Base-by-base conservation (phyloP, 2,888 invertebrate genomes). In the Clunio marinus region DNA sequence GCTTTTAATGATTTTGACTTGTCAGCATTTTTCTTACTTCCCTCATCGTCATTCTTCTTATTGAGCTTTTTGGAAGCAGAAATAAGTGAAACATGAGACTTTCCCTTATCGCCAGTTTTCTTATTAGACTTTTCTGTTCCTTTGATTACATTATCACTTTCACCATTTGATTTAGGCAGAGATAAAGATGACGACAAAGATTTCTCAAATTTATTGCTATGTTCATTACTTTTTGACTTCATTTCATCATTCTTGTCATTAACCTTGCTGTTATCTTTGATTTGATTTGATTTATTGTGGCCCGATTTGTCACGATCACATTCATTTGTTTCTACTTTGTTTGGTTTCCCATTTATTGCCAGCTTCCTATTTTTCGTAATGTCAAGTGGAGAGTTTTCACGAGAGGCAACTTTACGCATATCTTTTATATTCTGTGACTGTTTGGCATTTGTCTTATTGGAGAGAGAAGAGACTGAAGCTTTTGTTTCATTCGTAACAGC, bases 11-110 rank as follows among this genome's bases (percentile, higher is more conserved):
- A 46, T 46, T 65, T 65, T 10, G 45, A 27, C 28, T 65, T 65
- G 60, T 60, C 60, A 60, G 60, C 60, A 60, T 37, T 60, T 22
- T 24, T 60, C 25, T 41, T 60, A 15, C 20, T 32, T 5, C 58
- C 41, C 13, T 25, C 35, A 1, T 62, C 62, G 8, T 37, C 25
- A 45, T 4, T 62, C 25, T 37, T 45, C 37, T 45, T 62, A 17
- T 45, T 62, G 35, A 15, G 7, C 15, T 45, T 62, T 22, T 41
- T 45, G 13, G 22, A 10, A 8, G 17, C 15, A 17, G 32, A 15
- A 10, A 20, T 20, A 2, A 17, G 1, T n/a, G 24, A 24, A n/a
- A 15, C n/a, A 25, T 25, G 20, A 15, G 17, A 20, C 46, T 46
- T 51, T 3, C 25, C 58, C 13, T 46, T 65, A 41, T 63, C 63